Evolutionary conservation across 2,888 invertebrate genomes (phyloP).

Genomic region (Mesorhabditis sp.): DNA sequence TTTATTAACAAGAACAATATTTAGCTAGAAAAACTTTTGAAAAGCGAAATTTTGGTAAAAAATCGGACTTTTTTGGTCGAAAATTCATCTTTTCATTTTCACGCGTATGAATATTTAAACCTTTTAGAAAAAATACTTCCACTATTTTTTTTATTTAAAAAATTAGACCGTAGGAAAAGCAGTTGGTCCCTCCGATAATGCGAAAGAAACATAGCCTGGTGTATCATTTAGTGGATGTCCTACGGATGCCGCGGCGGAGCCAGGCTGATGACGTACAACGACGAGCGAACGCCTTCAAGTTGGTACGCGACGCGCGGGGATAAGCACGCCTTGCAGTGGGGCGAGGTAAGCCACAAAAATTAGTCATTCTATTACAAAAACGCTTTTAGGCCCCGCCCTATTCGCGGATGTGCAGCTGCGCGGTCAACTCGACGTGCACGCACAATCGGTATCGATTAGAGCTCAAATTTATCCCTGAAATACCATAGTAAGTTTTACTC

Average conservation of each 20-base stretch:
- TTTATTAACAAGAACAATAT: no score
- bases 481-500: no score
- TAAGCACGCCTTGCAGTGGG: slow-evolving; percentile 48
- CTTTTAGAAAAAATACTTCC: no score
- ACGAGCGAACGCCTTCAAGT: slow-evolving; percentile 49
- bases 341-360: slow-evolving; percentile 21
- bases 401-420: slow-evolving; percentile 53
- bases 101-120: no score
- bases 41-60: no score
- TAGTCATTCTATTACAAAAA: neutral
- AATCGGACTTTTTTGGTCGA: no score
- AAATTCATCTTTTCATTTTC: no score
- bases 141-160: no score
- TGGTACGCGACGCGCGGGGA: slow-evolving; percentile 42
- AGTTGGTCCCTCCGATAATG: no score
- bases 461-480: no score
- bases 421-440: slow-evolving; percentile 48
- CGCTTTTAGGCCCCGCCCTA: slow-evolving; percentile 50
- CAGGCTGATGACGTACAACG: slow-evolving; percentile 46
- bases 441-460: slow-evolving; percentile 21
- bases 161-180: no score
- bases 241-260: slow-evolving; percentile 50
- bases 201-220: neutral
- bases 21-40: no score
- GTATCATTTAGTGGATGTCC: slow-evolving; percentile 34